Percentiles rank a stretch among this genome's conserved stretches.
phyloP scores from a whole-genome alignment of 2,888 invertebrate genomes.

The Eupelmus urozonus region DNA sequence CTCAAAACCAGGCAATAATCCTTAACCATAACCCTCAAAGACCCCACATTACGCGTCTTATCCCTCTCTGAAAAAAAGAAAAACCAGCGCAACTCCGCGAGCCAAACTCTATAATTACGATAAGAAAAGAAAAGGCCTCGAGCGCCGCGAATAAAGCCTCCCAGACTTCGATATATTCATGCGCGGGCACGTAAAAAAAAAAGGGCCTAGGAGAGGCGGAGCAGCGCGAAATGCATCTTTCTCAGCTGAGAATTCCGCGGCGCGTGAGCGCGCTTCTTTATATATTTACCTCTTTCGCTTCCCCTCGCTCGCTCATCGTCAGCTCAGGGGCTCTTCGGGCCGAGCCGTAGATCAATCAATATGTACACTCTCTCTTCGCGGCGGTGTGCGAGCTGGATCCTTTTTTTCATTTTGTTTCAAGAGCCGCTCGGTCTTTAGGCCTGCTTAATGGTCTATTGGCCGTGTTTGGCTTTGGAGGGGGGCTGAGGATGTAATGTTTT shows the following conservation, averaged over 20 bases:
- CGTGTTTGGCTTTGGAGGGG: background rate
- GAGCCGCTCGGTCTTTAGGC: background rate
- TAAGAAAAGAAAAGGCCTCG: background rate
- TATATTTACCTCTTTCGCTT: constrained; percentile 3
- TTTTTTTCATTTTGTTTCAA: background rate
- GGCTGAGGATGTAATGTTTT: too few species aligned
- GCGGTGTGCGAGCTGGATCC: too few species aligned
- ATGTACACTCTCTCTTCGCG: constrained; percentile 53
- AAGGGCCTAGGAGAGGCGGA: background rate
- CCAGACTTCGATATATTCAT: background rate
- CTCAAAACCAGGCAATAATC: too few species aligned
- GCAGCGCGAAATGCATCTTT: background rate
- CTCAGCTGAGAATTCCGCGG: too few species aligned
- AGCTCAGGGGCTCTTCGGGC: constrained; percentile 34
- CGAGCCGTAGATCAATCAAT: constrained; percentile 75
- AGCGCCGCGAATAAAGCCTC: background rate
- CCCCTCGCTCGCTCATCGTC: background rate
- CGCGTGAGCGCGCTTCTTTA: background rate
- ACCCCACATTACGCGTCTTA: background rate
- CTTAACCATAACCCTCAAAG: background rate
- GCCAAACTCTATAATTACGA: background rate
- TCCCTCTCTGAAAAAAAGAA: background rate
- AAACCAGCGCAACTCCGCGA: background rate
- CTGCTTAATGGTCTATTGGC: constrained; percentile 14
- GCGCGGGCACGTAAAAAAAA: background rate